Percentiles rank a stretch among this genome's conserved stretches.
Evolutionary conservation across 2,797 vertebrate genomes (phyloP).

Genomic region (Tenualosa thibaudeaui): DNA sequence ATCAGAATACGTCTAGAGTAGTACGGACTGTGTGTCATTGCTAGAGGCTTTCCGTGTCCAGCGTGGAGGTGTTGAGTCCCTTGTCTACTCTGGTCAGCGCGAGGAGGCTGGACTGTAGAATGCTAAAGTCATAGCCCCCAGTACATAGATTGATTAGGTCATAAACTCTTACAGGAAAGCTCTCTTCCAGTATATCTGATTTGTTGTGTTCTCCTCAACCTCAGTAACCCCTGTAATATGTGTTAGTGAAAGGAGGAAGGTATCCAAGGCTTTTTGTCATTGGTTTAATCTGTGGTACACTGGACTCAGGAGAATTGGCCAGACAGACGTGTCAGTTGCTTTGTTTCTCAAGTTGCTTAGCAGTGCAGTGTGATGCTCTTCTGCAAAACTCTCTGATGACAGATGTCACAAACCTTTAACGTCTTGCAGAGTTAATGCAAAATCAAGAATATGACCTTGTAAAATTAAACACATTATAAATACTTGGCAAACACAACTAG

Average conservation of each 20-base stretch:
- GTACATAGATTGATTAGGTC: not conserved
- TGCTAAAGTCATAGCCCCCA: not conserved
- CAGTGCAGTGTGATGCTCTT: not conserved
- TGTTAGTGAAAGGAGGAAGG: not conserved
- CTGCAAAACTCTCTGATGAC: not conserved
- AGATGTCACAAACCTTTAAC: not conserved
- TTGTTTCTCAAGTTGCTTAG: not conserved
- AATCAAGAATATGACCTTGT: not conserved
- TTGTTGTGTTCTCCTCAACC: not conserved
- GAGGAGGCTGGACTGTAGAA: not conserved
- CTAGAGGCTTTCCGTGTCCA: not conserved
- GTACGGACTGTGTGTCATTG: not conserved
- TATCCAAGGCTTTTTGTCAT: not conserved
- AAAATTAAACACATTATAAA: not conserved
- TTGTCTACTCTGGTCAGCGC: not conserved
- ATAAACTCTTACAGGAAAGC: not conserved
- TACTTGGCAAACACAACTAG: not conserved
- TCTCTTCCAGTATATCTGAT: not conserved
- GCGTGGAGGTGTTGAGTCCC: not conserved
- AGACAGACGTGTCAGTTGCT: conserved; percentile 2
- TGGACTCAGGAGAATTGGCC: not conserved
- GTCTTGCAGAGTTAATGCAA: not conserved
- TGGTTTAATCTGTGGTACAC: not conserved
- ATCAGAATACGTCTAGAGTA: not conserved
- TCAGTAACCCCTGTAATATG: not conserved